Evolutionary conservation across 2,113 vertebrate species (phyloP), one percentile per base, ranked within the genome.

Genomic region (Scomber colias): DNA sequence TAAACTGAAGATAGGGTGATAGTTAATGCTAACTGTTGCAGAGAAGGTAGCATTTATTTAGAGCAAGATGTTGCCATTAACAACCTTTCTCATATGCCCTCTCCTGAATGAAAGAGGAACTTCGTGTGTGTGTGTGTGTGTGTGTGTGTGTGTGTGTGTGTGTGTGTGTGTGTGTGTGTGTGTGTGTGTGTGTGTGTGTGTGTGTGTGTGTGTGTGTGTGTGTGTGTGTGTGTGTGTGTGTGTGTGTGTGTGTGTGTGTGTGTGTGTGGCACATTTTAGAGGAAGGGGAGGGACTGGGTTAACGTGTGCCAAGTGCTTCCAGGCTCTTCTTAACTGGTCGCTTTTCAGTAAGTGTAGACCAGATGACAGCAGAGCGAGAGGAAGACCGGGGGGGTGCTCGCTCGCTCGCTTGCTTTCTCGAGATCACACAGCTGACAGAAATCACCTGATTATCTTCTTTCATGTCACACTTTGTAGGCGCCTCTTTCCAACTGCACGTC

Each of bases 361-460:
- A 27, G 71, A 63, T 21, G 50, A 68, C 75, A 77, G 64, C 19
- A 15, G 65, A 62, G 69, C 12, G 44, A 3, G 44, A 3, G 53
- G 2, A 46, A 0, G 65, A 3, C 30, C 12, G 2, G 35, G 35
- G 5, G 44, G 11, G 2, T 0, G 12, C 40, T 10, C 48, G 15
- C 21, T 21, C 21, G 21, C 21, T 21, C 21, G 21, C 21, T 21
- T 21, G 35, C 72, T 59, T 60, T 15, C 48, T 17, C 10, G 0
- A 8, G 53, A 16, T 69, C 64, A 59, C 57, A 27, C 16, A 4
- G 54, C 67, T 54, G 71, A 48, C 57, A 57, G 31, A 24, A 51
- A 53, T 55, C 56, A 51, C 51, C 56, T 60, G 44, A 63, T 45
- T 67, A 62, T n/a, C 35, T 11, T 5, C 27, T 55, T 79, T 66